Evolutionary conservation across 64 coral and sea anemone genomes (phyloP), one percentile per base, ranked within the genome.

Genomic region (Actinia equina): DNA sequence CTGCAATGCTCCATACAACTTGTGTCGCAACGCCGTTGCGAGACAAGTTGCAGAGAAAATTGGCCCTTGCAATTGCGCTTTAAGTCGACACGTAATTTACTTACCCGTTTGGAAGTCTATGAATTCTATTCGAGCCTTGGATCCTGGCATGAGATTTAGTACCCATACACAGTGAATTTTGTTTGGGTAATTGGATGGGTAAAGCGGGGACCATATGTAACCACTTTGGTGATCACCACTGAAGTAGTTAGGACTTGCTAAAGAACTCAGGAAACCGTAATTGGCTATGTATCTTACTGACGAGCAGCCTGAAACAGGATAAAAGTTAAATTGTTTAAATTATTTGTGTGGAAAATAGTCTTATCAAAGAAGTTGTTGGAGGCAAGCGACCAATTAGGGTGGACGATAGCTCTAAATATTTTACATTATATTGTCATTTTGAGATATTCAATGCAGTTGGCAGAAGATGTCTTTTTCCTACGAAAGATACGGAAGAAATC

Each of bases 131-230:
- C 86, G 85, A 2, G 80, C 94, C 63, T 67, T 67, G 17, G 85
- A 92, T 19, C 82, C 59, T 5, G 94, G 67, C 17, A 41, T 65
- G 9, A 96, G 71, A 5, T 87, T 96, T 1, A 96, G 19, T 16
- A 96, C 91, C 94, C 94, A 96, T 30, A 96, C 82, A 70, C 94
- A 96, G 19, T 43, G 51, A 9, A 87, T 82, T 10, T 81, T 41
- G 19, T 93, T 63, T 1, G 54, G 85, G 55, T 96, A 96, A 25
- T 93, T 86, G 7, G 8, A 78, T 2, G 94, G 94, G 52, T 71
- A 96, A 2, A 26, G 9, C 6, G 94, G 94, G 11, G 94, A 93
- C 76, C 87, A 88, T 43, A 96, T 88, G 82, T 89, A 84, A 3
- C 94, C 94, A 16, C 85, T 71, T 18, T 43, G 57, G 45, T 93